Conservation (phyloP, 2,113 vertebrate species). For the Macaca nemestrina region DNA sequence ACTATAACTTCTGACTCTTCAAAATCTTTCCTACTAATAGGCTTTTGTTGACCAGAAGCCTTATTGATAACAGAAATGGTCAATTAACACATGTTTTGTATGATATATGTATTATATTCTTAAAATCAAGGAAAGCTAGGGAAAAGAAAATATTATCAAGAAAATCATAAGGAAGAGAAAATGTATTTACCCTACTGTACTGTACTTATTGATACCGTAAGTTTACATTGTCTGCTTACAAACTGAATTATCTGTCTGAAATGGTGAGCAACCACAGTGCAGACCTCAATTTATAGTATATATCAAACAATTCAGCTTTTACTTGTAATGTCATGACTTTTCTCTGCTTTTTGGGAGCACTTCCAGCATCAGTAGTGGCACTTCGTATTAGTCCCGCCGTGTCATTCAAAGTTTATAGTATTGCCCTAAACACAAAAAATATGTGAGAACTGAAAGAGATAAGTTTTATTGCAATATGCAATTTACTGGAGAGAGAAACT, state of each 20-base stretch:
- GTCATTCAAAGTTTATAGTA: not conserved
- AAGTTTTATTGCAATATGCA: not conserved
- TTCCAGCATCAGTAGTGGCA: not conserved
- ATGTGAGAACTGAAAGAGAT: not conserved
- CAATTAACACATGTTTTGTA: not conserved
- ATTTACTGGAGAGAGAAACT: not conserved
- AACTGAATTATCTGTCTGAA: not conserved
- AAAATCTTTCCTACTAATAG: not conserved
- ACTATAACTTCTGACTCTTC: not conserved
- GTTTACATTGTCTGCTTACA: not conserved
- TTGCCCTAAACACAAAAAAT: not conserved
- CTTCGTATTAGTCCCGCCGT: not conserved
- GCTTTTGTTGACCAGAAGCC: not conserved
- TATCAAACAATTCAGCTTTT: not conserved
- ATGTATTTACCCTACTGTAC: not conserved
- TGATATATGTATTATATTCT: not conserved
- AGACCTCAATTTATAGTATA: not conserved
- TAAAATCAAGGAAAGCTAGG: not conserved
- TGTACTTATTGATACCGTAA: not conserved
- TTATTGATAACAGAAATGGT: not conserved
- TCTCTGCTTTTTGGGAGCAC: not conserved
- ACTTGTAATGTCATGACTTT: not conserved
- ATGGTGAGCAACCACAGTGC: not conserved
- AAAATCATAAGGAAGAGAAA: not conserved
- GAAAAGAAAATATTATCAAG: not conserved